Base-by-base conservation (phyloP, 2,888 invertebrate species). In the Scaptomyza polygonia region DNA sequence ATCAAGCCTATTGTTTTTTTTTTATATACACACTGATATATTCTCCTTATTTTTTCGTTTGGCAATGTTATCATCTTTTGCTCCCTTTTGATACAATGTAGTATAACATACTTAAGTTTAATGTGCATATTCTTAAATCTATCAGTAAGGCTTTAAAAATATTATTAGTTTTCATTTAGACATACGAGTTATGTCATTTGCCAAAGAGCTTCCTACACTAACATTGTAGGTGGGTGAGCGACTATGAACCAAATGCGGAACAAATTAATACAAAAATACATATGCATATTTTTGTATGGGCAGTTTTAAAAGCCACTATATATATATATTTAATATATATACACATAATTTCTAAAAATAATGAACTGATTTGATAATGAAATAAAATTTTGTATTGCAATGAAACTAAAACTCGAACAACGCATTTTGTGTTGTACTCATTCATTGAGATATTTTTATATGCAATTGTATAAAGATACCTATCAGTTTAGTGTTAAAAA, bases 191-290 rank as follows among this genome's bases (percentile, higher is more conserved):
- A 67, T 51, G 70, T 53, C 57, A 52, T 77, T 68, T 70, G 77
- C 86, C 86, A 83, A 83, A 83, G 80, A 73, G 64, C 61, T 66
- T 65, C 58, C 83, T 67, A 70, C 72, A 25, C 30, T 56, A 48
- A 42, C 32, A 45, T 21, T 57, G 64, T 78, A 73, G 73, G 44
- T 55, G 44, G 66, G 47, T 68, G 54, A 48, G 54, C 39, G 76
- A 79, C 58, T 55, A 55, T 49, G 52, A 58, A 63, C 53, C 56
- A 75, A 70, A 70, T 58, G 56, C 40, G 65, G 73, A 85, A 77
- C 79, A 81, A 87, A 83, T 51, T 42, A 55, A 40, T 40, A 48
- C 39, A 44, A 53, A 56, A 48, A 57, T 34, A 43, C 12, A 54
- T 21, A 36, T 43, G 36, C 30, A 67, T 77, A 72, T 71, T 64